Base-by-base conservation (phyloP, 2,797 vertebrate species). In the Sebastes taczanowskii region DNA sequence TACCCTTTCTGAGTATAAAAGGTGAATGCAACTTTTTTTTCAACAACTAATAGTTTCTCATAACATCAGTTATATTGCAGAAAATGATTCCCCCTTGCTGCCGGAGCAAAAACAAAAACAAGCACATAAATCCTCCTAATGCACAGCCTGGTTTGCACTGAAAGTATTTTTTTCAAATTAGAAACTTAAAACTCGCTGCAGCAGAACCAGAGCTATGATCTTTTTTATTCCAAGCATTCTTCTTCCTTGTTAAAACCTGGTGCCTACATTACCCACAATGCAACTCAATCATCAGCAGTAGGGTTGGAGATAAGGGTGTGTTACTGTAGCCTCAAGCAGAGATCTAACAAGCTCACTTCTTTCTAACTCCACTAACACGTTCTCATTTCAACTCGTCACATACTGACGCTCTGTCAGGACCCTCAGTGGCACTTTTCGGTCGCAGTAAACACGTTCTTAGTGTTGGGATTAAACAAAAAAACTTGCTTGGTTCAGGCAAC, bases 51-150 rank as follows among this genome's bases (percentile, higher is more conserved):
- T 74, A 49, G 9, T 72, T 68, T 62, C 14, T 64, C 20, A 20
- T 7, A 42, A 10, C 38, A 61, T 7, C 25, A 18, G 23, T 34
- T 66, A 60, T 30, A 55, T 66, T 66, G 23, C 10, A 35, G 53
- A 49, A 29, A 80, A 70, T 23, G 1, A 63, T 60, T 55, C 56
- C 4, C 14, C 7, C 13, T 61, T 80, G 32, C 63, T n/a, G 52
- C 23, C 1, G 14, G 53, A 59, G 56, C 18, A 67, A 59, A 72
- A 71, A 80, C 71, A 62, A 58, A 63, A 71, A 82, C 25, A 82
- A 70, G 46, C 46, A 49, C 46, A 49, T 49, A 49, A 49, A 49
- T 62, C 30, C 20, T 32, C 7, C 16, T 25, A 32, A 60, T 18
- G 5, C 27, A 30, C 58, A 20, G 16, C 46, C 46, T 49, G 49